Evolutionary conservation across 2,113 vertebrate genomes (phyloP).

Genomic region (rat (Rattus norvegicus)): DNA sequence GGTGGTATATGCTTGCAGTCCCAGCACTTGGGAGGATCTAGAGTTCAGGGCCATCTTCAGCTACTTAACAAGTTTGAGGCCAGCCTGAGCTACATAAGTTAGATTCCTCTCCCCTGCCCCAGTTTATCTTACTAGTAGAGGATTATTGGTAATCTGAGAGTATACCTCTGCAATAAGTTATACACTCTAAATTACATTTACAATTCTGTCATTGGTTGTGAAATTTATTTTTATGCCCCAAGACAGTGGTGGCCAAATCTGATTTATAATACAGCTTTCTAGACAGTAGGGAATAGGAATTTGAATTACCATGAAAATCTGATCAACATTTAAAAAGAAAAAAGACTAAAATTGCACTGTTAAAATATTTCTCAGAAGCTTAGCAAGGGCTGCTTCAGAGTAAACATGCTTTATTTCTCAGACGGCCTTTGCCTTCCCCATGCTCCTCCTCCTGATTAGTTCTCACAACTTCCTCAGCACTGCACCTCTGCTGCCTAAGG

Average conservation of each 20-base stretch:
- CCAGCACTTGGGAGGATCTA: background rate
- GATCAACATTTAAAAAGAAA: background rate
- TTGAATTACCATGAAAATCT: slow-evolving; percentile 35
- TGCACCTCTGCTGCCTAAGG: slow-evolving; percentile 3
- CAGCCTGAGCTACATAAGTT: background rate
- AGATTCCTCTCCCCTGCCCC: background rate
- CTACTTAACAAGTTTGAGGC: background rate
- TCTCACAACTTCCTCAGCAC: background rate
- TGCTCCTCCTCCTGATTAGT: background rate
- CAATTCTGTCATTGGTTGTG: background rate
- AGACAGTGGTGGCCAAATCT: background rate
- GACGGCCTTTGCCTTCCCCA: background rate
- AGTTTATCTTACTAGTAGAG: background rate
- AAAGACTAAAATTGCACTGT: slow-evolving; percentile 44
- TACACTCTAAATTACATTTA: slow-evolving; percentile 50
- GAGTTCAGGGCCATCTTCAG: background rate
- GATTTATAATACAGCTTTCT: background rate
- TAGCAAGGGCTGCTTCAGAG: background rate
- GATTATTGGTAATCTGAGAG: slow-evolving; percentile 8
- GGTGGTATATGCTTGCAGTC: background rate
- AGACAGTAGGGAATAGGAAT: background rate
- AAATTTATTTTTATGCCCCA: background rate
- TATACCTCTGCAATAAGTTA: slow-evolving; percentile 21
- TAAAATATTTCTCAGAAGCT: slow-evolving; percentile 17
- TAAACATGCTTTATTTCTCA: slow-evolving; percentile 27